A percentile compares a stretch with the other conserved stretches of the same genome.
phyloP scores from a whole-genome alignment of 2,113 vertebrate genomes.

The Fulmarus glacialis region DNA sequence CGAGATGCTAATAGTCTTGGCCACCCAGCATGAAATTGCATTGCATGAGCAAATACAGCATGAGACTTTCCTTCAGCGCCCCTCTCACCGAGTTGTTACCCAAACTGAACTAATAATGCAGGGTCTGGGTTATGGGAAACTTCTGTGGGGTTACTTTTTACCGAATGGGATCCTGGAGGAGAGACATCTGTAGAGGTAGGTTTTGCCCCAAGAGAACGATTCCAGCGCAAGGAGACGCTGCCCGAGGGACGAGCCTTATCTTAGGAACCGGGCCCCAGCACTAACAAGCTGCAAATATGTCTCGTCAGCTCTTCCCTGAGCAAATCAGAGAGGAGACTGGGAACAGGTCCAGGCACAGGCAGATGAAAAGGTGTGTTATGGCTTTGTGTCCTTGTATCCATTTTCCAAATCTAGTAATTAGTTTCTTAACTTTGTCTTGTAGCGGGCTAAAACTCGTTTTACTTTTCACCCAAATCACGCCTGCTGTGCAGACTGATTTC shows the following conservation, averaged over 20 bases:
- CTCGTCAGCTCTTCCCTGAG: neutral
- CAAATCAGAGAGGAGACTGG: neutral
- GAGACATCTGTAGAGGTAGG: neutral
- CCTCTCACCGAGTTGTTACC: neutral
- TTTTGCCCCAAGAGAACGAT: neutral
- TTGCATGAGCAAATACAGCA: fast-evolving
- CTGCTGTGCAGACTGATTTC: neutral
- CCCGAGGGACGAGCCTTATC: fast-evolving
- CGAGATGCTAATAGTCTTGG: neutral
- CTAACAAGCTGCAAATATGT: neutral
- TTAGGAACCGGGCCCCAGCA: fast-evolving
- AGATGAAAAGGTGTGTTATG: neutral
- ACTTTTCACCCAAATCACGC: neutral
- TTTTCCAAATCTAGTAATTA: constrained; percentile 10
- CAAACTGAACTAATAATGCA: fast-evolving
- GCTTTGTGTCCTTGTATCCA: neutral
- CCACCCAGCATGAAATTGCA: neutral
- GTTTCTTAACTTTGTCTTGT: neutral
- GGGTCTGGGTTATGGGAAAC: neutral
- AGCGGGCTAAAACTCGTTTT: neutral
- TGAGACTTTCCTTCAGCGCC: fast-evolving
- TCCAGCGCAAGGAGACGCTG: fast-evolving
- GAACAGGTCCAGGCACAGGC: neutral
- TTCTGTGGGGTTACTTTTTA: neutral
- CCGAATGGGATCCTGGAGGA: neutral